Evolutionary conservation across 2,797 vertebrate species (phyloP).

Genomic region (Crossoptilon crossoptilon): DNA sequence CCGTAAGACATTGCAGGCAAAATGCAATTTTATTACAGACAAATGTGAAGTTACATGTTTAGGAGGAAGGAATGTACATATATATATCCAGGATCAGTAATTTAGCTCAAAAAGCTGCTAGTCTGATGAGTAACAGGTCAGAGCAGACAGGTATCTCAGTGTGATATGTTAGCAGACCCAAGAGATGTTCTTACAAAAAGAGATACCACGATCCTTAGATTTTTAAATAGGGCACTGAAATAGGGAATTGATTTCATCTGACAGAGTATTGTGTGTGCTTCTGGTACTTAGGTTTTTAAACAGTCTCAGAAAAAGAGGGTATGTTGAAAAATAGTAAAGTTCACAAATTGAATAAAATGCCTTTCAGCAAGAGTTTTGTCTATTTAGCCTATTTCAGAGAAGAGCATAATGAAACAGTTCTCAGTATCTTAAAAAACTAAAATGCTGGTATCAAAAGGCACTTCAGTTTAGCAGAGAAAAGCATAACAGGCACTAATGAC

Average conservation of each 20-base stretch:
- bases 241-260: background rate
- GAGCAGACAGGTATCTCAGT: background rate
- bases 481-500: background rate
- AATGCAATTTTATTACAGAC: background rate
- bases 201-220: background rate
- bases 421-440: constrained; percentile 13
- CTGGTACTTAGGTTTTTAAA: constrained; percentile 9
- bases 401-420: background rate
- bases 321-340: background rate
- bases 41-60: background rate
- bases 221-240: background rate
- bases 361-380: background rate
- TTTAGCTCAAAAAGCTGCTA: background rate
- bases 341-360: constrained; percentile 11
- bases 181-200: background rate
- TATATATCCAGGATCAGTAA: background rate
- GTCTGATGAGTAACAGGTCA: background rate
- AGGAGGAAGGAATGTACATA: background rate
- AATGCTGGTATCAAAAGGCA: constrained; percentile 12
- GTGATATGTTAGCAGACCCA: background rate
- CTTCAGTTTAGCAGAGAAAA: constrained; percentile 33
- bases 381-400: constrained; percentile 41
- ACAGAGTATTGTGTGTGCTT: background rate
- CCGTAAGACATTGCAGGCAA: background rate
- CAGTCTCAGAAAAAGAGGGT: background rate